phyloP scores from a whole-genome alignment of 37 sponge, comb jelly and placozoan species.

The Beroe forskalii region DNA sequence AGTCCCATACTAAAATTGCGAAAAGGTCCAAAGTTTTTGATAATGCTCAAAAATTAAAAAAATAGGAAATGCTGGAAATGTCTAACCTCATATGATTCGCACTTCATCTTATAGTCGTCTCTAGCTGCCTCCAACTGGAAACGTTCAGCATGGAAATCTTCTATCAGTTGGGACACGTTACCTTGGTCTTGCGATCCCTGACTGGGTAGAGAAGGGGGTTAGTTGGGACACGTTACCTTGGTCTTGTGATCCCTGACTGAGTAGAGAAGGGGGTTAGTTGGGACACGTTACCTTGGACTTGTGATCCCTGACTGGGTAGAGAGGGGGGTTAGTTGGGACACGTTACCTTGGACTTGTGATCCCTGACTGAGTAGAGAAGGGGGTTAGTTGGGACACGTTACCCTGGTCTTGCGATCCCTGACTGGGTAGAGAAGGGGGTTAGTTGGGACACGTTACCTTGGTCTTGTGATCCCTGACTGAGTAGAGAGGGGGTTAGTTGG shows the following conservation, averaged over 20 bases:
- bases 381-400: too few relatives aligned
- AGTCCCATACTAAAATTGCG: too few relatives aligned
- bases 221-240: conserved; percentile 32
- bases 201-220: neutral
- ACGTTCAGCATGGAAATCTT: conserved; percentile 58
- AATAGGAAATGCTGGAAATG: too few relatives aligned
- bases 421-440: too few relatives aligned
- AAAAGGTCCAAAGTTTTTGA: too few relatives aligned
- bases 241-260: conserved; percentile 11
- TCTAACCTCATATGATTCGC: conserved; percentile 29
- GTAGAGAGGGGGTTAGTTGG: neutral
- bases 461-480: conserved; percentile 11
- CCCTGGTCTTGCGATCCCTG: too few relatives aligned
- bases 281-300: conserved; percentile 1
- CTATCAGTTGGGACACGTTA: conserved; percentile 38
- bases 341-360: neutral
- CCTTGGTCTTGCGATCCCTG: conserved; percentile 31
- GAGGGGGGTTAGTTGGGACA: conserved; percentile 17
- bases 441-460: conserved; percentile 32
- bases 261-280: too few relatives aligned
- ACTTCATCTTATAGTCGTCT: conserved; percentile 44
- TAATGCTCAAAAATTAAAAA: too few relatives aligned
- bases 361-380: too few relatives aligned
- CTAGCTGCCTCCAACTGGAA: conserved; percentile 19
- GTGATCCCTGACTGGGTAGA: conserved; percentile 24